A percentile compares a stretch with the other conserved stretches of the same genome.
Evolutionary conservation across 1,140 invertebrate species (phyloP).

Genomic region (Latrodectus geometricus): DNA sequence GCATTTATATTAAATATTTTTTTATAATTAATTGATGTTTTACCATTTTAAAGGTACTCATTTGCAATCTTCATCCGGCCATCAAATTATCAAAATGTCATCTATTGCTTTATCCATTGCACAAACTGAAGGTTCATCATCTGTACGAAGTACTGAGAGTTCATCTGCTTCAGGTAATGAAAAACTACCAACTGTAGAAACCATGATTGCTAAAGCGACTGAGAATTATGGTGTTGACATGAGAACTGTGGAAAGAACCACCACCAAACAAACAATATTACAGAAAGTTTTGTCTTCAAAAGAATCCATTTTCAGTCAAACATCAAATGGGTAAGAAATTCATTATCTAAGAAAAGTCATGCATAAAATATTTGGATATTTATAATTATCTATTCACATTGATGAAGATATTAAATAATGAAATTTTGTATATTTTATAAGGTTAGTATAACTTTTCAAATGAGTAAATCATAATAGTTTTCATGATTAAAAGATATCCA

Average conservation of each 20-base stretch:
- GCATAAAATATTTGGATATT: neutral
- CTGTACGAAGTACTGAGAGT: neutral
- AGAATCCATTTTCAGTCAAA: conserved; percentile 17
- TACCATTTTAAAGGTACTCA: neutral
- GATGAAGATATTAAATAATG: too few relatives aligned
- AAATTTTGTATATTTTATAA: neutral
- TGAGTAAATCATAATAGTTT: too few relatives aligned
- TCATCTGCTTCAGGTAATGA: neutral
- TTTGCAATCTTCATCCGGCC: neutral
- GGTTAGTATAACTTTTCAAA: neutral
- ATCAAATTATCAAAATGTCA: conserved; percentile 13
- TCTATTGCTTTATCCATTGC: neutral
- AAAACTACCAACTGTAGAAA: conserved; percentile 9
- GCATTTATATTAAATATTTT: too few relatives aligned
- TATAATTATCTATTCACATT: neutral
- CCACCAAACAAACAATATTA: conserved; percentile 8
- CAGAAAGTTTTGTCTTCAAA: conserved; percentile 30
- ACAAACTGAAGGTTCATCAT: neutral
- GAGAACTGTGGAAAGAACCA: conserved; percentile 21
- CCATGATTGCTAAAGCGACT: conserved; percentile 42
- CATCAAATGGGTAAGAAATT: conserved; percentile 4
- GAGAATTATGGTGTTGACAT: conserved; percentile 54
- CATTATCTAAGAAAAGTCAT: too few relatives aligned
- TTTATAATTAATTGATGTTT: too few relatives aligned
- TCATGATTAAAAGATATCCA: too few relatives aligned